phyloP scores from a whole-genome alignment of 2,888 invertebrate genomes.

The Luffia ferchaultella region DNA sequence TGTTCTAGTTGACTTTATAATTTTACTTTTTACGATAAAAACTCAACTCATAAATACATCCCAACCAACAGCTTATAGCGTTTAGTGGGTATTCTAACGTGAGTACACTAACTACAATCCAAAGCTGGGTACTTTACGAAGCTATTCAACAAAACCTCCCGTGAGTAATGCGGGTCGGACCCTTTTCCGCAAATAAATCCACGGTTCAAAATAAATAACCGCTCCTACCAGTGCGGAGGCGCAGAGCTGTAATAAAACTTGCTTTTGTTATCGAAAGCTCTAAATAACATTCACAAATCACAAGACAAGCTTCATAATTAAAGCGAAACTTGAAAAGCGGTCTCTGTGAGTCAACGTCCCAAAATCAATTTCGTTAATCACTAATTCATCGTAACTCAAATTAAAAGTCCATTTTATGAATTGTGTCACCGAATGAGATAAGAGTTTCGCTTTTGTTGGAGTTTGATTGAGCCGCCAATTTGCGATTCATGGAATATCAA shows the following conservation, averaged over 20 bases:
- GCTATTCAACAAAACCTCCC: constrained; percentile 52
- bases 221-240: constrained; percentile 25
- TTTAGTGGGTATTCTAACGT: neutral
- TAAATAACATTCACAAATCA: neutral
- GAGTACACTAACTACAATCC: constrained; percentile 15
- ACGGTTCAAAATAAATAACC: constrained; percentile 53
- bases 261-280: constrained; percentile 35
- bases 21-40: too few species aligned
- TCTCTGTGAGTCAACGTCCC: neutral
- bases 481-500: neutral
- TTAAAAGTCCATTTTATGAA: neutral
- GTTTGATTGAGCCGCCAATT: neutral
- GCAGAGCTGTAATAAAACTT: constrained; percentile 36
- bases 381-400: neutral
- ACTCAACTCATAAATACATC: too few species aligned
- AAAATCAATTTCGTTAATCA: neutral
- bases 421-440: neutral
- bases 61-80: too few species aligned
- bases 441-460: neutral
- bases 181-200: constrained; percentile 57
- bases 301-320: neutral
- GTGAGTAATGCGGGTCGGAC: constrained; percentile 55
- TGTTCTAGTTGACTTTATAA: too few species aligned
- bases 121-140: constrained; percentile 45
- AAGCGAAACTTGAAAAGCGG: neutral